These are phyloP conservation scores for Chelonia mydas DNA, from an alignment of 2,797 vertebrate genomes.

Conservation along the genomic window DNA sequence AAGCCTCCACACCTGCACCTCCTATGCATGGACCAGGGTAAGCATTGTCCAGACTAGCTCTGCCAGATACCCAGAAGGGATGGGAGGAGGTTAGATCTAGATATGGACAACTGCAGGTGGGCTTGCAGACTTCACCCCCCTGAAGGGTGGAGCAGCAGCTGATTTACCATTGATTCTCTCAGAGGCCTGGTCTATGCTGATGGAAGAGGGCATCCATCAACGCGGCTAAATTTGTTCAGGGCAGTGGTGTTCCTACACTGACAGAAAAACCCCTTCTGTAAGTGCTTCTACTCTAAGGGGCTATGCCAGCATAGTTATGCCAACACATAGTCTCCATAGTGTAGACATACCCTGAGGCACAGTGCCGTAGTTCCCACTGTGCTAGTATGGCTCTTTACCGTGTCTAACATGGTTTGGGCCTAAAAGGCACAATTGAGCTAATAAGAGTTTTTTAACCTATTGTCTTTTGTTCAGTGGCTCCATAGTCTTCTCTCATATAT, in stretches of 20 bases:
- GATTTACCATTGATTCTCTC: background rate
- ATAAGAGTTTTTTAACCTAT: background rate
- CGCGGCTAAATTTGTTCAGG: no score
- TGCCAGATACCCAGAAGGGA: background rate
- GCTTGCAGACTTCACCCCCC: background rate
- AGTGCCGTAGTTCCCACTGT: rapidly evolving
- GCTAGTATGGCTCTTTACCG: background rate
- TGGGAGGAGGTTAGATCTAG: background rate
- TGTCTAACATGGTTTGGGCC: background rate
- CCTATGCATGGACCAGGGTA: background rate
- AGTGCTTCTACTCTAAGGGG: no score
- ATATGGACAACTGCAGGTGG: background rate
- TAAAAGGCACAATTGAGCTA: background rate
- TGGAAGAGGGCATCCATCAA: no score
- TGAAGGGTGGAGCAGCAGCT: background rate
- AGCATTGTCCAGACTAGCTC: background rate
- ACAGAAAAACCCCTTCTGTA: no score
- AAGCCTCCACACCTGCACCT: background rate
- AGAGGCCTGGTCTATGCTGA: background rate
- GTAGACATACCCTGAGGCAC: background rate
- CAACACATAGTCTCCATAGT: no score
- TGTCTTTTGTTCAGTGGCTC: background rate
- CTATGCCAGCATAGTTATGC: no score
- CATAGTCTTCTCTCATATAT: rapidly evolving
- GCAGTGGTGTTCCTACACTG: no score